A percentile compares a stretch with the other conserved stretches of the same genome.
Conservation (phyloP, 2,888 invertebrate species). For the Apoderus coryli region DNA sequence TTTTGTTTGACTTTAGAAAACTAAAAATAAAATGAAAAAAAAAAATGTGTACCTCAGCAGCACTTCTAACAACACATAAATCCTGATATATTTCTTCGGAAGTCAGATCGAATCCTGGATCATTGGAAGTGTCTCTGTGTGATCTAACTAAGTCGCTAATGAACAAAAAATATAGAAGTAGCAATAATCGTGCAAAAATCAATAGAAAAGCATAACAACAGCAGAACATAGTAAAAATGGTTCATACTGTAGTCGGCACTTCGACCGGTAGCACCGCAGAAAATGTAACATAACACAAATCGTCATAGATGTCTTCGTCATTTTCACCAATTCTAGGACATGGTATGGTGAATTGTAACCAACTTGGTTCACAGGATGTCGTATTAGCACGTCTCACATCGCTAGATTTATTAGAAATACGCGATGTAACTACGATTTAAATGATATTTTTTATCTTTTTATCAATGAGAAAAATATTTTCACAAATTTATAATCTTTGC, state of each 20-base stretch:
- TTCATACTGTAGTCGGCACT: no score
- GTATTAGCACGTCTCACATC: constrained; percentile 14
- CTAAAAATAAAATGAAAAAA: constrained; percentile 9
- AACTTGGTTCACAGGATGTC: constrained; percentile 36
- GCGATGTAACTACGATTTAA: no score
- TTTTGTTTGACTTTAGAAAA: no score
- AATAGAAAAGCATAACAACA: constrained; percentile 11
- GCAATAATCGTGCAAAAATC: constrained; percentile 12
- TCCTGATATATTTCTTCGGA: constrained; percentile 93
- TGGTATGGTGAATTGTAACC: constrained; percentile 52
- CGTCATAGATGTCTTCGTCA: constrained; percentile 77
- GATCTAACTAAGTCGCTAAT: constrained; percentile 26
- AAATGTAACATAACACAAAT: constrained; percentile 77
- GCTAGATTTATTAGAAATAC: constrained; percentile 7
- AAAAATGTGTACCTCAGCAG: constrained; percentile 23
- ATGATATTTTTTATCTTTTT: no score
- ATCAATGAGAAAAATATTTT: constrained; percentile 8
- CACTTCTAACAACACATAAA: constrained; percentile 54
- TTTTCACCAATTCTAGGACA: constrained; percentile 46
- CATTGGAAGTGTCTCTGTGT: constrained; percentile 20
- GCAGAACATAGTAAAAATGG: constrained; percentile 10
- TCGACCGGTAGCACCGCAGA: constrained; percentile 54
- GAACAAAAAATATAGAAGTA: constrained; percentile 28
- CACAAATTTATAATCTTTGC: no score
- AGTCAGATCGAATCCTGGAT: constrained; percentile 34